These are phyloP conservation scores for Oligia latruncula DNA, from an alignment of 2,888 invertebrate genomes.

Conservation along the genomic window DNA sequence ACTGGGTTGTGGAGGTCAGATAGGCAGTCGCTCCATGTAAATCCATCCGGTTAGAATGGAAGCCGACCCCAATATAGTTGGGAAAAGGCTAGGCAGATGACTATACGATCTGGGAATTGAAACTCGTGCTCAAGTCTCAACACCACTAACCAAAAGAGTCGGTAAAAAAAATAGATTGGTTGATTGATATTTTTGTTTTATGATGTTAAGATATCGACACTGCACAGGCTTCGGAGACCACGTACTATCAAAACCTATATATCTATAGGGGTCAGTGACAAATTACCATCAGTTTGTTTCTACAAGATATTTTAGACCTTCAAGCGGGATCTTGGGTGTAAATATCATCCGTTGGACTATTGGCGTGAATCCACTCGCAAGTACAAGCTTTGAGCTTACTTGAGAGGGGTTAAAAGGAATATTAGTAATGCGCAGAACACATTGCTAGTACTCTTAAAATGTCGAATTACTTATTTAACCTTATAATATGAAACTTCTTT, in stretches of 20 bases:
- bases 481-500: background rate
- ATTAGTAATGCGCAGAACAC: conserved; percentile 6
- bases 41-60: no score
- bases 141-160: background rate
- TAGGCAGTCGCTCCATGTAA: no score
- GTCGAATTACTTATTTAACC: background rate
- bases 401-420: conserved; percentile 2
- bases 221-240: background rate
- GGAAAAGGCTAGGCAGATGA: no score
- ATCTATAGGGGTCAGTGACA: background rate
- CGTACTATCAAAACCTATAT: no score
- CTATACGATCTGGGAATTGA: no score
- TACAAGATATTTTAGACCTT: background rate
- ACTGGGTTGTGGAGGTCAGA: no score
- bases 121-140: background rate
- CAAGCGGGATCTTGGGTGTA: background rate
- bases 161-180: background rate
- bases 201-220: background rate
- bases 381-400: background rate
- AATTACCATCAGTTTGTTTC: background rate
- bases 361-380: conserved; percentile 8
- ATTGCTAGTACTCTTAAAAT: conserved; percentile 19
- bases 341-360: conserved; percentile 28
- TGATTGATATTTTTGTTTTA: background rate
- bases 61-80: no score